These are phyloP conservation scores for Elysia chlorotica DNA, from an alignment of 1,140 invertebrate genomes.

Conservation along the genomic window DNA sequence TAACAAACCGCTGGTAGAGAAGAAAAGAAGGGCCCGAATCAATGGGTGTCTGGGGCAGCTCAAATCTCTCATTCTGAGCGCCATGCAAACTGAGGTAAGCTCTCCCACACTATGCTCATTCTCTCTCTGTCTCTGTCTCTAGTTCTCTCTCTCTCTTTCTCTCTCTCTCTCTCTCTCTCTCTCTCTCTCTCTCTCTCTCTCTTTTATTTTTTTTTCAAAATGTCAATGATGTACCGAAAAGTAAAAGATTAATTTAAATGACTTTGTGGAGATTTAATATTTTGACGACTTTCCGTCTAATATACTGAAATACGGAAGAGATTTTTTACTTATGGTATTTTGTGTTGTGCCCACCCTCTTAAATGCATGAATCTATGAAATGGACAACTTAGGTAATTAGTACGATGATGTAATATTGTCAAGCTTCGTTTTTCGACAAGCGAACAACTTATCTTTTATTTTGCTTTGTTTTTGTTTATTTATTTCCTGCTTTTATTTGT, in stretches of 20 bases:
- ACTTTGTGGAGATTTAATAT: not conserved
- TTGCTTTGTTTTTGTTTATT: not conserved
- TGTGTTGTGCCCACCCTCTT: no score
- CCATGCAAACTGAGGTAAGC: slow-evolving; percentile 87
- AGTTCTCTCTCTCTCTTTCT: not conserved
- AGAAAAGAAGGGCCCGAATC: slow-evolving; percentile 81
- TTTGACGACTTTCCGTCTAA: no score
- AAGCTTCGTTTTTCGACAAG: not conserved
- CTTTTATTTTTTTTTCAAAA: not conserved
- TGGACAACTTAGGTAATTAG: no score
- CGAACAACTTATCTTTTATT: no score
- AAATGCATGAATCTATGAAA: no score
- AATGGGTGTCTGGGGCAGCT: slow-evolving; percentile 87
- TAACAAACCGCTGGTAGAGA: slow-evolving; percentile 91
- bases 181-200: not conserved
- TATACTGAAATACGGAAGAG: no score
- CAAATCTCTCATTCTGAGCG: slow-evolving; percentile 82
- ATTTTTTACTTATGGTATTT: no score
- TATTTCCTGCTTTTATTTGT: not conserved
- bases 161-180: not conserved
- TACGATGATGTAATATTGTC: not conserved
- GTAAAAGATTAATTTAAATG: not conserved
- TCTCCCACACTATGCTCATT: not conserved
- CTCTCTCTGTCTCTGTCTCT: not conserved
- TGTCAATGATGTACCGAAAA: not conserved